A percentile compares a stretch with the other conserved stretches of the same genome.
phyloP scores from a whole-genome alignment of 2,888 invertebrate genomes.

The Thalpophila matura region DNA sequence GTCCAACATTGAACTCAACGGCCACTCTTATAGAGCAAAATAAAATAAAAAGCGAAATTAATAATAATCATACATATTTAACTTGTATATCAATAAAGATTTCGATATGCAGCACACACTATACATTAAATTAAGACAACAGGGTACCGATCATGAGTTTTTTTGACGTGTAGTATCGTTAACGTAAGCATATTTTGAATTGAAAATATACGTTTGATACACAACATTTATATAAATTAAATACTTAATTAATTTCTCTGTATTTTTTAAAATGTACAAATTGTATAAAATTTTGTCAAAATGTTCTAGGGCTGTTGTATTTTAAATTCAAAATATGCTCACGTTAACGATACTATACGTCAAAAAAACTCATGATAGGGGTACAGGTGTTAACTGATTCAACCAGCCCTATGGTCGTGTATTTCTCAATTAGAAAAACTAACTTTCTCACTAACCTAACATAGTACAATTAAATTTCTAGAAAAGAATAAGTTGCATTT shows the following conservation, averaged over 20 bases:
- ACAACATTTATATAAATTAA: too few relatives aligned
- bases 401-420: conserved; percentile 76
- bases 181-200: too few relatives aligned
- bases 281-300: too few relatives aligned
- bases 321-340: too few relatives aligned
- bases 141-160: too few relatives aligned
- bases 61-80: conserved; percentile 82
- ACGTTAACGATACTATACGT: too few relatives aligned
- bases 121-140: conserved; percentile 77
- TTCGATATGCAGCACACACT: conserved; percentile 85
- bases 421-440: conserved; percentile 81
- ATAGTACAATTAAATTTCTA: conserved; percentile 85
- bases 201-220: too few relatives aligned
- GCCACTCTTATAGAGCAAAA: conserved; percentile 73
- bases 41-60: conserved; percentile 74
- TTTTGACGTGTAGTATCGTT: too few relatives aligned
- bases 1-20: conserved; percentile 67
- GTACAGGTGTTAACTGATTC: conserved; percentile 68
- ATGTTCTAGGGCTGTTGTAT: too few relatives aligned
- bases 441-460: conserved; percentile 88
- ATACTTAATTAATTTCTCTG: too few relatives aligned
- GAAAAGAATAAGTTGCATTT: conserved; percentile 88
- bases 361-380: too few relatives aligned
- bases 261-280: too few relatives aligned
- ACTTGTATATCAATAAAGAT: conserved; percentile 80